These are phyloP conservation scores for Pholis gunnellus DNA, from an alignment of 2,113 vertebrate genomes.

Conservation along the genomic window DNA sequence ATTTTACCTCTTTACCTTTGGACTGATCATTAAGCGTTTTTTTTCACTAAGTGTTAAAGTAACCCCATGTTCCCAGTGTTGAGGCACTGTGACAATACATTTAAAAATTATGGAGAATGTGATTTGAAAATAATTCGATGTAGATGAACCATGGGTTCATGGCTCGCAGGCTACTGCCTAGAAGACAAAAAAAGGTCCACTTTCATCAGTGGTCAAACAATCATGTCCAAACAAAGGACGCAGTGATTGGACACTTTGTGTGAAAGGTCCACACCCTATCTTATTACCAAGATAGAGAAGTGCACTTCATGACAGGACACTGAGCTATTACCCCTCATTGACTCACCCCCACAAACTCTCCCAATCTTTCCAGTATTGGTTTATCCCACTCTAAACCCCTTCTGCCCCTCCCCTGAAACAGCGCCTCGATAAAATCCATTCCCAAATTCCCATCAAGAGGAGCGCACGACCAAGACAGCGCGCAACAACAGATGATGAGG, in stretches of 20 bases:
- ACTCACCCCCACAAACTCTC: slow-evolving; percentile 25
- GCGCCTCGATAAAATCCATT: slow-evolving; percentile 52
- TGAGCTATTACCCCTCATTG: slow-evolving; percentile 17
- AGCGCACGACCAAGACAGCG: slow-evolving; percentile 29
- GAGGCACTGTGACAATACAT: not conserved
- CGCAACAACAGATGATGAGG: not conserved
- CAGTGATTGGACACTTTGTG: slow-evolving; percentile 21
- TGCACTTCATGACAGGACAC: slow-evolving; percentile 30
- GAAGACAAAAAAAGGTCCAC: not conserved
- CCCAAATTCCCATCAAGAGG: slow-evolving; percentile 35
- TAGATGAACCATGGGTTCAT: not conserved
- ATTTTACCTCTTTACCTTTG: slow-evolving; percentile 51
- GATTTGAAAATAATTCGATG: not conserved
- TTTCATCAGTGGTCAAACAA: slow-evolving; percentile 21
- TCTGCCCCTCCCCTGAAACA: slow-evolving; percentile 66
- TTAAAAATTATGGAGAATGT: not conserved
- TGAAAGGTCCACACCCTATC: slow-evolving; percentile 31
- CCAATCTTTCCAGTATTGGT: slow-evolving; percentile 40
- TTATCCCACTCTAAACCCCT: slow-evolving; percentile 39
- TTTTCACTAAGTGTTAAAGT: not conserved
- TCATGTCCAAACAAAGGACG: slow-evolving; percentile 37
- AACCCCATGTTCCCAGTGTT: not conserved
- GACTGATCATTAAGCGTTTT: slow-evolving; percentile 40
- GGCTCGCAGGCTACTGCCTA: not conserved
- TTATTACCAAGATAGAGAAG: slow-evolving; percentile 50